Percentiles rank a stretch among this genome's conserved stretches.
Conservation (phyloP, 2,113 vertebrate genomes). For the Triplophysa siluroides region DNA sequence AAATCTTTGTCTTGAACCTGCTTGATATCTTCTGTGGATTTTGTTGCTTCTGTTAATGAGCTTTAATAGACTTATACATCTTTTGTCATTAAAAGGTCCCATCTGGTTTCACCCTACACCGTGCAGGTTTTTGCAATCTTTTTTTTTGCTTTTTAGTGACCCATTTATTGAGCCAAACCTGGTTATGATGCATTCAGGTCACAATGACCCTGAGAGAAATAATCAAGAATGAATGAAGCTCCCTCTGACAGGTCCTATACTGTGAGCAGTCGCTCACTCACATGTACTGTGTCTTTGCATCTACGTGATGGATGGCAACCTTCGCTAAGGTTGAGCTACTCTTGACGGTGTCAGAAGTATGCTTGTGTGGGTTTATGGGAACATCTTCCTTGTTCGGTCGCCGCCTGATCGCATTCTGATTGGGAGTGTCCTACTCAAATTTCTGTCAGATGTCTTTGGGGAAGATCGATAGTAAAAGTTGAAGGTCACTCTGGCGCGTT, state of each 20-base stretch:
- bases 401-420: not conserved
- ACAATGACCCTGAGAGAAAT: not conserved
- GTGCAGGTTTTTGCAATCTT: not conserved
- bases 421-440: conserved; percentile 1
- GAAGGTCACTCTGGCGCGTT: conserved; percentile 26
- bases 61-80: conserved; percentile 46
- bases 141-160: too few species aligned
- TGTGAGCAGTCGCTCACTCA: conserved; percentile 41
- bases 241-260: conserved; percentile 42
- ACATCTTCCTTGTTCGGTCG: not conserved
- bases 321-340: conserved; percentile 12
- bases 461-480: conserved; percentile 43
- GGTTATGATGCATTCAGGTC: not conserved
- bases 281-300: not conserved
- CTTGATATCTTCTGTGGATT: not conserved
- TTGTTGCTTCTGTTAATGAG: conserved; percentile 31
- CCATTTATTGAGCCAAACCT: too few species aligned
- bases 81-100: conserved; percentile 13
- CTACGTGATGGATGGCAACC: not conserved
- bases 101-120: not conserved
- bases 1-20: too few species aligned
- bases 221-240: not conserved
- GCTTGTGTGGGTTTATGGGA: not conserved
- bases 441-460: conserved; percentile 17
- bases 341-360: not conserved